Evolutionary conservation across 2,888 invertebrate genomes (phyloP).

Genomic region (Melanargia galathea): DNA sequence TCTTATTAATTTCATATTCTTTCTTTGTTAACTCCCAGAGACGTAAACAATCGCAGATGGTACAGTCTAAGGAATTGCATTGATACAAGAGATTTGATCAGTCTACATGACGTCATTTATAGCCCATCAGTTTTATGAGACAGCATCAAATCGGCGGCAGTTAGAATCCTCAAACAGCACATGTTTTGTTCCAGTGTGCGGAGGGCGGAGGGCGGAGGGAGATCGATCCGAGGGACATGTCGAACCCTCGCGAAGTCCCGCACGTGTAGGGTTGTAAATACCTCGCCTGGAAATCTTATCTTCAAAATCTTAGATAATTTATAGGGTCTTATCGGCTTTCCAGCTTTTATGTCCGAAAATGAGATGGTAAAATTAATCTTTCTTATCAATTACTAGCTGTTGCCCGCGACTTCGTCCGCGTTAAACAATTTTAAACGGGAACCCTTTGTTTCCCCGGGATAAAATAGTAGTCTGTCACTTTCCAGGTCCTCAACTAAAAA

Average conservation of each 20-base stretch:
- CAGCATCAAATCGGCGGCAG: slow-evolving; percentile 5
- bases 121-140: slow-evolving; percentile 5
- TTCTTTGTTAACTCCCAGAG: too few species aligned
- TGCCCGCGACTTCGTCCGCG: too few species aligned
- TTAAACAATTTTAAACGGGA: too few species aligned
- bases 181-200: slow-evolving; percentile 3
- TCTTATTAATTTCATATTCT: too few species aligned
- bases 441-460: too few species aligned
- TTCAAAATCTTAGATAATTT: neutral
- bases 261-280: neutral
- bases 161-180: neutral
- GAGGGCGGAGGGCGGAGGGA: neutral
- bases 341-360: neutral
- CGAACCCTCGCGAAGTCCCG: slow-evolving; percentile 10
- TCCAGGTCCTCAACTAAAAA: too few species aligned
- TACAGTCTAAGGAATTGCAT: neutral
- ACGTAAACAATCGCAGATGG: neutral
- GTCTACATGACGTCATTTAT: neutral
- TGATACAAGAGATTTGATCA: neutral
- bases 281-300: neutral
- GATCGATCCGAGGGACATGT: slow-evolving; percentile 15
- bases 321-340: neutral
- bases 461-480: too few species aligned
- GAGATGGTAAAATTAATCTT: neutral
- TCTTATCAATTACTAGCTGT: neutral